Conservation (phyloP, 2,113 vertebrate genomes). For the Aplodontia rufa region DNA sequence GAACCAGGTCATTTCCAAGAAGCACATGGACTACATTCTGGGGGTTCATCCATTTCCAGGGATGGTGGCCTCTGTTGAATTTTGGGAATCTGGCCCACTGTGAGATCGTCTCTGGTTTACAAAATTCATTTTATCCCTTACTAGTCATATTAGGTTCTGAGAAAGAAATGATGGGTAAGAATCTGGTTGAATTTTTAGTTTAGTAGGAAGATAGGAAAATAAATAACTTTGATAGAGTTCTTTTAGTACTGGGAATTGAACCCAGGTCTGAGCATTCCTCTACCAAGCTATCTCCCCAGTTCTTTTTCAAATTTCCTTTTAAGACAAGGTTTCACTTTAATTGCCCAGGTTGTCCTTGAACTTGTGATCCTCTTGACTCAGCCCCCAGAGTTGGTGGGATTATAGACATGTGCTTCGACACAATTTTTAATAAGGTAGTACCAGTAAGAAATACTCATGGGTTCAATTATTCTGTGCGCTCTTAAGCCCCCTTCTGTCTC, state of each 20-base stretch:
- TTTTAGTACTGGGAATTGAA: neutral
- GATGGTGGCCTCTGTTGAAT: neutral
- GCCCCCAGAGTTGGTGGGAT: neutral
- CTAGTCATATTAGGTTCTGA: neutral
- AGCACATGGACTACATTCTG: neutral
- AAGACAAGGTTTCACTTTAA: neutral
- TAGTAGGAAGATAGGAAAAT: conserved; percentile 10
- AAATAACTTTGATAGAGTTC: neutral
- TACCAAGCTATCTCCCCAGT: neutral
- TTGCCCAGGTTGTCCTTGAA: neutral
- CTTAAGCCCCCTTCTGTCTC: neutral
- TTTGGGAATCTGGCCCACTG: neutral
- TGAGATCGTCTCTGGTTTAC: neutral
- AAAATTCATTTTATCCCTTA: conserved; percentile 32
- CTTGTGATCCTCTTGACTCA: neutral
- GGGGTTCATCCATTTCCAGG: conserved; percentile 21
- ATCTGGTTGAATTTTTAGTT: neutral
- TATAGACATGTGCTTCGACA: neutral
- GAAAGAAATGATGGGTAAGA: neutral
- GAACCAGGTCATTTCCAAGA: conserved; percentile 12
- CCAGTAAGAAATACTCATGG: neutral
- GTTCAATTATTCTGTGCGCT: neutral
- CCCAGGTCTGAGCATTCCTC: neutral
- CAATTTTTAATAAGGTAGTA: neutral
- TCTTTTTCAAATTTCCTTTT: neutral